Evolutionary conservation across 2,888 invertebrate genomes (phyloP), one percentile per base, ranked within the genome.

Genomic region (Maniola hyperantus): DNA sequence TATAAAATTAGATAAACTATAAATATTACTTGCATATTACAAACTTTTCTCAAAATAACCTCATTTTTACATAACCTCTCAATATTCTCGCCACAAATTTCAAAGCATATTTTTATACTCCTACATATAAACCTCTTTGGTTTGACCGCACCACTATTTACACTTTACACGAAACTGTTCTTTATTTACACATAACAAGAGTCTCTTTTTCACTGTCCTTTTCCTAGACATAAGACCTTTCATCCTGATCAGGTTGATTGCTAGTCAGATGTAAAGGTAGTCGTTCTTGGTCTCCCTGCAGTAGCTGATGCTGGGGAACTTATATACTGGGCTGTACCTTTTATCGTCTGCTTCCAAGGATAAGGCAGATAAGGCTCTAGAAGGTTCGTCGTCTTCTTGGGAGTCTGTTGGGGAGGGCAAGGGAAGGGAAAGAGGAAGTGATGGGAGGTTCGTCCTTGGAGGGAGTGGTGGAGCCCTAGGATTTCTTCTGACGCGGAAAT

Each of bases 401-500:
- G 88, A 87, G 39, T 82, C 79, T 73, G 92, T 66, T 18, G 71
- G 69, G 69, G 83, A 83, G 6, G 73, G 71, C 20, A 82, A 79
- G 72, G 93, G 67, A 34, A 71, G 71, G 67, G 83, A 84, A 2
- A 75, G 65, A 44, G 73, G 70, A 67, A 83, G 84, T 5, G 74
- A 69, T 42, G 79, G 72, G 51, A 82, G 90, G 70, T 91, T 84
- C 39, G 93, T 92, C 64, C 93, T 92, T 20, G 95, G 95, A 65
- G 95, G 93, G 74, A 96, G 95, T 73, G 96, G 96, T 0, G 96
- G 96, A 74, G 96, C 97, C 77, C 96, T 95, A 0, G 96, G 96
- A 89, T 97, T 97, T 72, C 97, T 93, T 66, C 97, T 94, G 68
- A 97, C 95, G 51, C 97, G 93, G 88, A 97, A 97, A 87, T 97